These are phyloP conservation scores for Congeria kusceri DNA, from an alignment of 2,888 invertebrate genomes.

Conservation along the genomic window DNA sequence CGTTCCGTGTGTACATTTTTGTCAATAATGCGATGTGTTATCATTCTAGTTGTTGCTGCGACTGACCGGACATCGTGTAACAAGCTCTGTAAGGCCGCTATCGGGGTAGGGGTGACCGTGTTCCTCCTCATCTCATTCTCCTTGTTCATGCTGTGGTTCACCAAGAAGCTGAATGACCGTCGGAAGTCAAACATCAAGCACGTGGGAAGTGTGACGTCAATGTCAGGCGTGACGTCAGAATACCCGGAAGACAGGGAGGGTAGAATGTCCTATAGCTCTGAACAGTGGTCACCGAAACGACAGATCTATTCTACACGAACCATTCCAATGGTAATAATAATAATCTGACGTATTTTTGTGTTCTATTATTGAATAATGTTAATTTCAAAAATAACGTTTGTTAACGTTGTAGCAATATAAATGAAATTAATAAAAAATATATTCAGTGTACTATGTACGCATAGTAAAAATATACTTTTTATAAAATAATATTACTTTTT, in stretches of 20 bases:
- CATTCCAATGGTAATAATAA: conserved; percentile 39
- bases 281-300: conserved; percentile 67
- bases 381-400: no score
- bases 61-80: conserved; percentile 50
- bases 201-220: conserved; percentile 80
- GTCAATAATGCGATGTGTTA: neutral
- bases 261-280: conserved; percentile 60
- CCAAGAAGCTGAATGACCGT: conserved; percentile 66
- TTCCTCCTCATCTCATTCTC: conserved; percentile 63
- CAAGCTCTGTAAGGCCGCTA: conserved; percentile 49
- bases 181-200: conserved; percentile 77
- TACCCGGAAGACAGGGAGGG: conserved; percentile 81
- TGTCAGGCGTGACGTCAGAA: conserved; percentile 81
- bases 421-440: no score
- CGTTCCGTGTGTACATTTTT: no score
- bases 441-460: no score
- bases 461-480: no score
- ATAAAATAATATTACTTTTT: no score
- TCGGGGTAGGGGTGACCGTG: conserved; percentile 63
- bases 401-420: no score
- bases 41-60: conserved; percentile 32
- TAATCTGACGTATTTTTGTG: no score
- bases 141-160: conserved; percentile 64
- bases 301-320: conserved; percentile 45
- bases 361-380: no score